Conservation (phyloP, 2,797 vertebrate genomes). For the Saxicola maurus region DNA sequence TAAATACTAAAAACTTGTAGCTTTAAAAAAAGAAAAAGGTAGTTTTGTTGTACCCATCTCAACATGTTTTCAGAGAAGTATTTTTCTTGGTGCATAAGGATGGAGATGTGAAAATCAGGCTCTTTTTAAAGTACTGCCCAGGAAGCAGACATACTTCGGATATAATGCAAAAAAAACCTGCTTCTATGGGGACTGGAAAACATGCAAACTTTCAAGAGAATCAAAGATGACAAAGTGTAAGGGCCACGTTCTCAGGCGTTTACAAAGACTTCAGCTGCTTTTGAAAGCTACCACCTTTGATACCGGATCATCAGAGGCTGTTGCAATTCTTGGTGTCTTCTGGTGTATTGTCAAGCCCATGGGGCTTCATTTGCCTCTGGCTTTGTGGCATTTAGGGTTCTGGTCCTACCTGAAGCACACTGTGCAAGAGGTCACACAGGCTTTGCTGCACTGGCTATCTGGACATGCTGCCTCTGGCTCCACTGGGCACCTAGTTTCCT, state of each 20-base stretch:
- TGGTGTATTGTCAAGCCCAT: background rate
- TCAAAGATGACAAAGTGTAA: background rate
- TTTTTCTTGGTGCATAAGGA: background rate
- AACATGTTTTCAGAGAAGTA: background rate
- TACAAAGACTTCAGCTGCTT: background rate
- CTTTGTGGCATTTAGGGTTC: background rate
- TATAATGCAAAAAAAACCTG: background rate
- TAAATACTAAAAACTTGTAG: background rate
- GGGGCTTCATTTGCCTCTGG: background rate
- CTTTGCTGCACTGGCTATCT: background rate
- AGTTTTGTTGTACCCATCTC: background rate
- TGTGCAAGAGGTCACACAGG: background rate
- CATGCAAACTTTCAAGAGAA: background rate
- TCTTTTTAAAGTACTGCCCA: background rate
- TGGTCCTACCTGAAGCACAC: background rate
- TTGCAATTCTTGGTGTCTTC: background rate
- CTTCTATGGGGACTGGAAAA: background rate
- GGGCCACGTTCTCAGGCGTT: background rate
- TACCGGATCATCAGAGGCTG: background rate
- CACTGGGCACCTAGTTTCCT: background rate
- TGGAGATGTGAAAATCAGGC: background rate
- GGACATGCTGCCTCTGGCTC: background rate
- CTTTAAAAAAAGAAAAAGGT: background rate
- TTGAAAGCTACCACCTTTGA: background rate
- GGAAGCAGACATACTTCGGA: background rate